Percentiles rank a stretch among this genome's conserved stretches.
Evolutionary conservation across 1,140 invertebrate genomes (phyloP).

Genomic region (Vanessa atalanta): DNA sequence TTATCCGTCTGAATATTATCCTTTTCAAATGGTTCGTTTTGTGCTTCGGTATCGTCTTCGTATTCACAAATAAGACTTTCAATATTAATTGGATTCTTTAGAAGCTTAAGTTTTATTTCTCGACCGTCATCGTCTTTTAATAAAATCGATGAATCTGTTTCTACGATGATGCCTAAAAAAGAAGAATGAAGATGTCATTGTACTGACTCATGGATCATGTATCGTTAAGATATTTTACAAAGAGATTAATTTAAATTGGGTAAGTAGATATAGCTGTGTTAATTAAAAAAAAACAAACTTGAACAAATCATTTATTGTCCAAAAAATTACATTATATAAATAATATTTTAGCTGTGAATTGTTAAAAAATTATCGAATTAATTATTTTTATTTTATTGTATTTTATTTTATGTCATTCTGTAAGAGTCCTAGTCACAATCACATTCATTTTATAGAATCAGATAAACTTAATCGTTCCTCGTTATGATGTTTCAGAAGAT

Average conservation of each 20-base stretch:
- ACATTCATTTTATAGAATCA: no score
- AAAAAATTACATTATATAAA: no score
- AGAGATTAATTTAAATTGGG: no score
- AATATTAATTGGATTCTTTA: constrained; percentile 55
- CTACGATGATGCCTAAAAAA: constrained; percentile 66
- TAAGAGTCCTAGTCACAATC: no score
- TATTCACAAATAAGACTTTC: constrained; percentile 45
- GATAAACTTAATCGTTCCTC: no score
- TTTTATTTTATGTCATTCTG: no score
- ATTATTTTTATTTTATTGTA: no score
- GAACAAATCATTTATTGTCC: neutral
- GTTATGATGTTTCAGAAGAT: no score
- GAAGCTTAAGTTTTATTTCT: constrained; percentile 51
- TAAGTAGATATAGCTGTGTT: neutral
- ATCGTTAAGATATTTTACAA: neutral
- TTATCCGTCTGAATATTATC: neutral
- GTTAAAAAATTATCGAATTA: neutral
- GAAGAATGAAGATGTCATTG: constrained; percentile 38
- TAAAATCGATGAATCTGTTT: constrained; percentile 55
- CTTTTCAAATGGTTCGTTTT: neutral
- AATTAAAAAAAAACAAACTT: neutral
- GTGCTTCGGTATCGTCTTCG: constrained; percentile 30
- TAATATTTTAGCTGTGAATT: neutral
- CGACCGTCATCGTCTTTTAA: constrained; percentile 59
- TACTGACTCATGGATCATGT: constrained; percentile 12